These are phyloP conservation scores for Drosophila guanche DNA, from an alignment of 1,140 invertebrate species.

Conservation along the genomic window DNA sequence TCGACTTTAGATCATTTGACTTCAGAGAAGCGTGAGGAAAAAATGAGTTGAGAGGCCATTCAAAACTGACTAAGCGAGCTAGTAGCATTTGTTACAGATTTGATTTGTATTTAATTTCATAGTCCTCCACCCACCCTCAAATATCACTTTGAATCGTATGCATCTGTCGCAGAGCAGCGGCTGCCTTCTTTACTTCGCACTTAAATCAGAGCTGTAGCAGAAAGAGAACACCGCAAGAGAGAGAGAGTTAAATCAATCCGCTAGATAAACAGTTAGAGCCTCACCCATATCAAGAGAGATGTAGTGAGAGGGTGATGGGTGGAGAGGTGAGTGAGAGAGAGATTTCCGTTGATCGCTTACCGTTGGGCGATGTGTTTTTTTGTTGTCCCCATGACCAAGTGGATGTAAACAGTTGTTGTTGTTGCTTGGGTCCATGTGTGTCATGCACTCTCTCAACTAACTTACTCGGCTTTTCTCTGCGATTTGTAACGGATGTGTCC, in stretches of 20 bases:
- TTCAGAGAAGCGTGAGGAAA: constrained; percentile 56
- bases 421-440: constrained; percentile 21
- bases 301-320: neutral
- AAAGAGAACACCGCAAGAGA: constrained; percentile 4
- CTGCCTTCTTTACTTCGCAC: too few relatives aligned
- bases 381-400: constrained; percentile 47
- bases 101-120: too few relatives aligned
- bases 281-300: constrained; percentile 44
- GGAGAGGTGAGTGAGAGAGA: neutral
- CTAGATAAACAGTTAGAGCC: constrained; percentile 59
- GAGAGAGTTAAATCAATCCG: constrained; percentile 45
- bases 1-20: constrained; percentile 41
- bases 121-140: too few relatives aligned
- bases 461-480: constrained; percentile 15
- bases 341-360: constrained; percentile 63
- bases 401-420: too few relatives aligned
- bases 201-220: too few relatives aligned
- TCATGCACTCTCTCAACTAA: constrained; percentile 20
- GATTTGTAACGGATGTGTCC: constrained; percentile 25
- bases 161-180: too few relatives aligned
- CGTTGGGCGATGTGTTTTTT: constrained; percentile 27
- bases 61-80: too few relatives aligned
- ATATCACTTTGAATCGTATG: too few relatives aligned
- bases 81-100: too few relatives aligned
- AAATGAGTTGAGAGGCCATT: constrained; percentile 24